These are phyloP conservation scores for Frankliniella fusca DNA, from an alignment of 2,888 invertebrate genomes.

Conservation along the genomic window DNA sequence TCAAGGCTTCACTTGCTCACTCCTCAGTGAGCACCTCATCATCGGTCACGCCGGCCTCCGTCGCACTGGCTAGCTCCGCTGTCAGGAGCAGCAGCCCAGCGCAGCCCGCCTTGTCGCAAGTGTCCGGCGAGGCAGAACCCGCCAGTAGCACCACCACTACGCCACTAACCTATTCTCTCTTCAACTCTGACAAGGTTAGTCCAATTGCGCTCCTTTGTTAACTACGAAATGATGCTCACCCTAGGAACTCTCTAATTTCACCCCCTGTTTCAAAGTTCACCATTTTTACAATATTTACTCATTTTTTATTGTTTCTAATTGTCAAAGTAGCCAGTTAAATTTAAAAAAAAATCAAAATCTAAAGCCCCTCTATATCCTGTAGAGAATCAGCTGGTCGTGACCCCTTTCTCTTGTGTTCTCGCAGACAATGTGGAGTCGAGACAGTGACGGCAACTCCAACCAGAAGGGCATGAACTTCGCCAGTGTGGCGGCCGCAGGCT, in stretches of 20 bases:
- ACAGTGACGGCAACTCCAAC: conserved; percentile 50
- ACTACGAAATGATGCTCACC: conserved; percentile 33
- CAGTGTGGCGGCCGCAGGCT: conserved; percentile 60
- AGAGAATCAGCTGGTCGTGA: background rate
- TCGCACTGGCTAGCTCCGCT: conserved; percentile 40
- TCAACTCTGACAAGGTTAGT: conserved; percentile 33
- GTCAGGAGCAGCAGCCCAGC: conserved; percentile 36
- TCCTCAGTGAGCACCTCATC: conserved; percentile 33
- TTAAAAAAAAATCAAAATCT: too few species aligned
- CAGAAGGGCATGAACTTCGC: conserved; percentile 67
- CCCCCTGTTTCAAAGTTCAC: background rate
- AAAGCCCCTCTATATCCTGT: background rate
- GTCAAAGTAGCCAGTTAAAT: too few species aligned
- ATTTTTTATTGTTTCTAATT: too few species aligned
- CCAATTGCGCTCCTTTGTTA: conserved; percentile 25
- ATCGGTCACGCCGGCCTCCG: conserved; percentile 43
- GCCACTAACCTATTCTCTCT: conserved; percentile 33
- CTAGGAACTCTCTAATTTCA: conserved; percentile 28
- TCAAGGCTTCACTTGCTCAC: conserved; percentile 31
- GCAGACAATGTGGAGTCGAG: conserved; percentile 59
- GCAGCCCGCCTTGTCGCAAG: conserved; percentile 32
- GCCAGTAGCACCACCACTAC: conserved; percentile 31
- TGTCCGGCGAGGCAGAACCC: conserved; percentile 32
- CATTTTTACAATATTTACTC: too few species aligned
- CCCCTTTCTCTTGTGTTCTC: background rate